Base-by-base conservation (phyloP, 2,797 vertebrate genomes). In the Cottoperca gobio region DNA sequence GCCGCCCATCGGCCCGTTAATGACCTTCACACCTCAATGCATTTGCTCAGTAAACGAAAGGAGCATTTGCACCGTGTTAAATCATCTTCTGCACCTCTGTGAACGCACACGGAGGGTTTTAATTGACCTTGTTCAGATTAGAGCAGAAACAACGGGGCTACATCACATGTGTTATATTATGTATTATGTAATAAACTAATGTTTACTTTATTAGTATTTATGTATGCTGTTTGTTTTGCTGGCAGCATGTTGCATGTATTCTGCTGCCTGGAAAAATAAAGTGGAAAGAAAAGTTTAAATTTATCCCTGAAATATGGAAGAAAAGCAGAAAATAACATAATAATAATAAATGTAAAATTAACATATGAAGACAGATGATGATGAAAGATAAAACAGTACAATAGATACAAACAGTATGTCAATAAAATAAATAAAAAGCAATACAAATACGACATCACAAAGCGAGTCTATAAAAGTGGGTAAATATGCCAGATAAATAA, bases 1-100 rank as follows among this genome's bases (percentile, higher is more conserved):
- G 48, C 49, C 28, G 76, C 65, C 71, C 52, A 40, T 59, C 28
- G 11, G 23, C 12, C 37, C 12, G 17, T 70, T 68, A 79, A 74
- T 11, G 49, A 11, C 65, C 62, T 62, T 63, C 57, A 26, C 67
- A 39, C 49, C 43, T 3, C 1, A 40, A 48, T 21, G 45, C 63
- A 35, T 62, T 33, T 43, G 53, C 2, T 5, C 54, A 4, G 33
- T 13, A 63, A 64, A 81, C 76, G 73, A 73, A 66, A 21, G 55
- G 23, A 33, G 21, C 24, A 3, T 69, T 62, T 78, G 49, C 59
- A 50, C 43, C n/a, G 9, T 8, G 11, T 23, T 40, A 46, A 24
- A 31, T 39, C n/a, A 2, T 65, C 21, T 28, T 35, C 23, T 28
- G 43, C 23, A 10, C 23, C 35, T 50, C 46, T 58, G 52, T 14